Evolutionary conservation across 92 coral and sea anemone species (phyloP).

Genomic region (Zoanthus gigantus): DNA sequence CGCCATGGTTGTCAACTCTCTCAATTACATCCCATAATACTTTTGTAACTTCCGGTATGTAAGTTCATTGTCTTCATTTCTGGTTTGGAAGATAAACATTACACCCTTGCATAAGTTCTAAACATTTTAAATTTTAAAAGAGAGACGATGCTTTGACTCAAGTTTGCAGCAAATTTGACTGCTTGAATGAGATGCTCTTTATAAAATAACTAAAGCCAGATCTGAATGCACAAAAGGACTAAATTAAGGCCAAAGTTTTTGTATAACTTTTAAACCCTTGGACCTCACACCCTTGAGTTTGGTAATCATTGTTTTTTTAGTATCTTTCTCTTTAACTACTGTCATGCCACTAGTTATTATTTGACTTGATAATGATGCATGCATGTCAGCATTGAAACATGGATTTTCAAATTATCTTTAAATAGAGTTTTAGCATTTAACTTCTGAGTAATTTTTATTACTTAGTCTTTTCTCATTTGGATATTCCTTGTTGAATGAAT

Average conservation of each 20-base stretch:
- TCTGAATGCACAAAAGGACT: neutral
- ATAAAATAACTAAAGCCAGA: neutral
- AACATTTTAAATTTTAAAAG: slow-evolving; percentile 1
- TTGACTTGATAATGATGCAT: slow-evolving; percentile 6
- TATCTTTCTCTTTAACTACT: neutral
- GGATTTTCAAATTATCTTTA: neutral
- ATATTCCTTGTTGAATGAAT: slow-evolving; percentile 1
- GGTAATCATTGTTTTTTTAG: slow-evolving; percentile 8
- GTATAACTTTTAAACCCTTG: slow-evolving; percentile 9
- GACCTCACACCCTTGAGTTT: slow-evolving; percentile 1
- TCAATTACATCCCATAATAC: no score
- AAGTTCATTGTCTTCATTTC: no score
- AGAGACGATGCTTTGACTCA: neutral
- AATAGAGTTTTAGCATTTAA: slow-evolving; percentile 9
- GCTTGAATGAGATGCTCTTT: slow-evolving; percentile 11
- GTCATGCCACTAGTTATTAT: slow-evolving; percentile 4
- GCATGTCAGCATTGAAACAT: slow-evolving; percentile 12
- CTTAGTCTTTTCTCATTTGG: slow-evolving; percentile 14
- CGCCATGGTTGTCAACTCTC: no score
- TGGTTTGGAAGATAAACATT: no score
- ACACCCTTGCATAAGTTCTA: neutral
- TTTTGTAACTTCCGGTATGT: no score
- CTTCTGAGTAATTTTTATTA: slow-evolving; percentile 3
- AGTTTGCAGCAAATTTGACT: neutral
- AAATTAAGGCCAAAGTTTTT: slow-evolving; percentile 2